These are phyloP conservation scores for Gymnobelideus leadbeateri DNA, from an alignment of 2,113 vertebrate genomes.

Conservation along the genomic window DNA sequence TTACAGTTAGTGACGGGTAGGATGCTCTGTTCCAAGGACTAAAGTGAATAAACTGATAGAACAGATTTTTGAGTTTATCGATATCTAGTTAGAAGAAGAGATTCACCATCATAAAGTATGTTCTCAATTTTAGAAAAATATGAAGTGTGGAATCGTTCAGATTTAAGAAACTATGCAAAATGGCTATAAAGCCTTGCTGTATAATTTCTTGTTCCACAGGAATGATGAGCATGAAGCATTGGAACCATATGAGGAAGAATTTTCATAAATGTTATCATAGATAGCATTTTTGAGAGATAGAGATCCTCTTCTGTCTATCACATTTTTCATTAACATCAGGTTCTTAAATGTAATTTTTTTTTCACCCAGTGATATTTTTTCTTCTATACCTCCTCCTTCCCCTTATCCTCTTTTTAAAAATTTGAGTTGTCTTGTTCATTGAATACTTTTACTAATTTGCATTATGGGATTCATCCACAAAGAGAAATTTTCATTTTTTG, in stretches of 20 bases:
- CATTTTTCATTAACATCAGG: slow-evolving; percentile 63
- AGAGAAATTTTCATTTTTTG: slow-evolving; percentile 69
- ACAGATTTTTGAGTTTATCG: slow-evolving; percentile 26
- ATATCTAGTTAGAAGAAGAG: slow-evolving; percentile 32
- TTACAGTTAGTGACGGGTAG: slow-evolving; percentile 68
- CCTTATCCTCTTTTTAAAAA: slow-evolving; percentile 43
- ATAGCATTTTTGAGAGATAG: slow-evolving; percentile 46
- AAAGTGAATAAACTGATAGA: slow-evolving; percentile 3
- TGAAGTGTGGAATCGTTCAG: slow-evolving; percentile 33
- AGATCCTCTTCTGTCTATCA: slow-evolving; percentile 14
- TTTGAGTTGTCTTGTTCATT: slow-evolving; percentile 73
- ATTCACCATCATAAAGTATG: slow-evolving; percentile 33
- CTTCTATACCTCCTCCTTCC: background rate
- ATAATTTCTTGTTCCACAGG: slow-evolving; percentile 59
- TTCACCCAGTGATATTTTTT: slow-evolving; percentile 48
- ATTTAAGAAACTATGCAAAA: slow-evolving; percentile 44
- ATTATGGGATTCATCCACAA: slow-evolving; percentile 76
- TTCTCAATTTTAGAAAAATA: slow-evolving; percentile 23
- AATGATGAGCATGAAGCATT: slow-evolving; percentile 49
- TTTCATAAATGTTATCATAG: slow-evolving; percentile 68
- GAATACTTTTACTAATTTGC: slow-evolving; percentile 80
- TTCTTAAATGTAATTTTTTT: slow-evolving; percentile 64
- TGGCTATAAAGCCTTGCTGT: slow-evolving; percentile 66
- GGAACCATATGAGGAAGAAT: slow-evolving; percentile 63
- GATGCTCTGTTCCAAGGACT: slow-evolving; percentile 59